Percentiles rank a stretch among this genome's conserved stretches.
Conservation (phyloP, 2,888 invertebrate species). For the Oligia fasciuncula region DNA sequence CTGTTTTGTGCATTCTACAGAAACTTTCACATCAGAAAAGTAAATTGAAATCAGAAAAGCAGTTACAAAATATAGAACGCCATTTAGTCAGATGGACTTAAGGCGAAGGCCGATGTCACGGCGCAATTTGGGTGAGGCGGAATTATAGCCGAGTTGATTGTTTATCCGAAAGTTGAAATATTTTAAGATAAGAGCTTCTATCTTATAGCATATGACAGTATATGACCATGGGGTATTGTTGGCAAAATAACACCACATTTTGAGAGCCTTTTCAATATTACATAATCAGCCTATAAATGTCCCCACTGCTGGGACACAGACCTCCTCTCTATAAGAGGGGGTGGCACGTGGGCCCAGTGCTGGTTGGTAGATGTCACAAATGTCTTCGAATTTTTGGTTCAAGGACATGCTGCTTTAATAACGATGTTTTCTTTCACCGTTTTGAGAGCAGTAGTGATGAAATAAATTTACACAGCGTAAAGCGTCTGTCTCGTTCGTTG, state of each 20-base stretch:
- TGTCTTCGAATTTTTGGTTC: not conserved
- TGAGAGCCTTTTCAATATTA: slow-evolving; percentile 3
- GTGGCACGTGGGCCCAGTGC: not conserved
- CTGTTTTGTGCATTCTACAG: not conserved
- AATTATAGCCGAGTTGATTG: no score
- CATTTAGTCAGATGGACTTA: not conserved
- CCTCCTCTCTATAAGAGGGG: not conserved
- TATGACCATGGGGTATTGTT: not conserved
- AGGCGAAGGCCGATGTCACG: not conserved
- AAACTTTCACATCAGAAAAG: not conserved
- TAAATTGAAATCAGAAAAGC: not conserved
- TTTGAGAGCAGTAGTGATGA: not conserved
- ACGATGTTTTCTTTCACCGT: not conserved
- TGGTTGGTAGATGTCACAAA: not conserved
- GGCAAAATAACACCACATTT: not conserved
- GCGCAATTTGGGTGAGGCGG: not conserved
- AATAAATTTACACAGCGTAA: not conserved
- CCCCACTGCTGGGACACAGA: not conserved
- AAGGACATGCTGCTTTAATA: not conserved
- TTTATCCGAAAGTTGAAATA: not conserved
- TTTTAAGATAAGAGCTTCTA: not conserved
- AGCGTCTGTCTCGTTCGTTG: not conserved
- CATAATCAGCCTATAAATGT: not conserved
- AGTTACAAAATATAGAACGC: not conserved
- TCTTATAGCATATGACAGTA: not conserved